Evolutionary conservation across 2,113 vertebrate genomes (phyloP).

Genomic region (Furnarius figulus): DNA sequence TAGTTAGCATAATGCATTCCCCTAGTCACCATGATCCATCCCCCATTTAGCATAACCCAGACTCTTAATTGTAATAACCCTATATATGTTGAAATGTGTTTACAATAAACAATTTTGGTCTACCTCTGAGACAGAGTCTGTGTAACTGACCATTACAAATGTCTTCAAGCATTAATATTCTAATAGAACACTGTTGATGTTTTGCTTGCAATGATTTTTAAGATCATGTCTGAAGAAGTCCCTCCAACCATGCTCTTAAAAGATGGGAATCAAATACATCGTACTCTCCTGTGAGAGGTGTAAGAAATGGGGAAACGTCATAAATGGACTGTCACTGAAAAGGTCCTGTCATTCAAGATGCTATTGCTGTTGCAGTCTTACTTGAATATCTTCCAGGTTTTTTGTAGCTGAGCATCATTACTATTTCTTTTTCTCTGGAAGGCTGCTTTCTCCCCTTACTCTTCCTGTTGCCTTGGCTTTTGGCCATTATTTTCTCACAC

Average conservation of each 20-base stretch:
- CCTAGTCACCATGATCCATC: too few relatives aligned
- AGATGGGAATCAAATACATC: not conserved
- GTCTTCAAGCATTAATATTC: not conserved
- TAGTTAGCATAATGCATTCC: too few relatives aligned
- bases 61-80: too few relatives aligned
- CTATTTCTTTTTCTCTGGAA: not conserved
- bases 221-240: not conserved
- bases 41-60: too few relatives aligned
- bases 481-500: not conserved
- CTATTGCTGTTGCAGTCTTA: not conserved
- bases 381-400: not conserved
- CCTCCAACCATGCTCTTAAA: not conserved
- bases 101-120: too few relatives aligned
- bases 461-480: not conserved
- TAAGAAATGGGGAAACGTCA: not conserved
- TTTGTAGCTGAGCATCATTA: not conserved
- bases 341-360: not conserved
- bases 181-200: not conserved
- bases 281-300: not conserved
- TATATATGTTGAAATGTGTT: too few relatives aligned
- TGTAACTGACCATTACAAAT: not conserved
- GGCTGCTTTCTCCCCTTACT: not conserved
- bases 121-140: too few relatives aligned
- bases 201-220: not conserved
- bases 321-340: not conserved